phyloP scores from a whole-genome alignment of 2,113 vertebrate genomes.

The Solea senegalensis region DNA sequence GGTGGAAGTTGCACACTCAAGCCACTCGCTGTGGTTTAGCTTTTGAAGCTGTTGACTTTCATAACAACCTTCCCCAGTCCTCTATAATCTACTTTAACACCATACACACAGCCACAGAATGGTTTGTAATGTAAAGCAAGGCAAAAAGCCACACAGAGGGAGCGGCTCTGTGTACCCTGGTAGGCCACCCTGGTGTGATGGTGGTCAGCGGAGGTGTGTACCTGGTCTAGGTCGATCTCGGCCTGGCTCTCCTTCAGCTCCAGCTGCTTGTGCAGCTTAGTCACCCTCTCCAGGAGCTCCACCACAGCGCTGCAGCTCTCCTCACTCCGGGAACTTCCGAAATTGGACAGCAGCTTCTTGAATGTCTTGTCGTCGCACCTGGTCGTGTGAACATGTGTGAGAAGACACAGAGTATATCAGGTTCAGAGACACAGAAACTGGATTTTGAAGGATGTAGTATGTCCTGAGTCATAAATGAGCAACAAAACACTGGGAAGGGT shows the following conservation, averaged over 20 bases:
- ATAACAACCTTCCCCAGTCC: slow-evolving; percentile 52
- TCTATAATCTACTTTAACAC: slow-evolving; percentile 64
- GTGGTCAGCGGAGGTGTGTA: slow-evolving; percentile 60
- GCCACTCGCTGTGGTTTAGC: slow-evolving; percentile 59
- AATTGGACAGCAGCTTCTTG: slow-evolving; percentile 76
- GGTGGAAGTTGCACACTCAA: slow-evolving; percentile 42
- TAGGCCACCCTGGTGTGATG: slow-evolving; percentile 25
- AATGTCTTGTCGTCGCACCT: slow-evolving; percentile 86
- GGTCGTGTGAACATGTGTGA: slow-evolving; percentile 13
- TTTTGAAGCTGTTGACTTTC: slow-evolving; percentile 70
- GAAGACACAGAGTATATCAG: background rate
- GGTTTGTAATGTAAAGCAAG: slow-evolving; percentile 23
- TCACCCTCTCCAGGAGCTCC: slow-evolving; percentile 78
- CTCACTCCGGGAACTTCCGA: slow-evolving; percentile 66
- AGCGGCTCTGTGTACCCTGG: background rate
- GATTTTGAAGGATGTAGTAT: no score
- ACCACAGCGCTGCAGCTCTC: slow-evolving; percentile 66
- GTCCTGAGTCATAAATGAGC: background rate
- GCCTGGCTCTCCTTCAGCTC: slow-evolving; percentile 77
- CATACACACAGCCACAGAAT: slow-evolving; percentile 12
- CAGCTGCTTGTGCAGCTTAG: slow-evolving; percentile 81
- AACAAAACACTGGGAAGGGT: background rate
- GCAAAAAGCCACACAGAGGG: slow-evolving; percentile 11
- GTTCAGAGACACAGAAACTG: background rate
- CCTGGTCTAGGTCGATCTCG: slow-evolving; percentile 83